Evolutionary conservation across 2,888 invertebrate genomes (phyloP), one percentile per base, ranked within the genome.

Genomic region (Tyria jacobaeae): DNA sequence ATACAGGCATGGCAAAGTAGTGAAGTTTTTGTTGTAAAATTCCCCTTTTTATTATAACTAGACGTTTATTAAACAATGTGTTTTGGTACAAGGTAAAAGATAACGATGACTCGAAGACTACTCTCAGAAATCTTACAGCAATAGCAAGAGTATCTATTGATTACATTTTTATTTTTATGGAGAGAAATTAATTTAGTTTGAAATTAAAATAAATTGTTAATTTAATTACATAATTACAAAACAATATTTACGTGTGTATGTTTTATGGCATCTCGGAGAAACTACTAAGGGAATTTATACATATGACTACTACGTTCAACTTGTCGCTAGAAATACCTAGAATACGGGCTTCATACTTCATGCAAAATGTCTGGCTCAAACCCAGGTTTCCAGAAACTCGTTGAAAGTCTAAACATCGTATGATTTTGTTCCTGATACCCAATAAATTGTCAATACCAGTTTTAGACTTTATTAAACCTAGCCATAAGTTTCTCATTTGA

Each of bases 11-110:
- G 21, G 21, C 12, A 21, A 21, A 10, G 44, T 44, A 67, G 61
- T 60, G 7, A 51, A 53, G 56, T 54, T 53, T 71, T 78, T 82
- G 84, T 83, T 80, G 67, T 71, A 64, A 59, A 62, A 75, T 77
- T 78, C 66, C 71, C 70, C 70, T 74, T 62, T 71, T 77, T 77
- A 79, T 74, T 71, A 75, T 60, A 63, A 65, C 64, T 53, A 53
- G 24, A 34, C 70, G 75, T 65, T 71, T 52, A 61, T 66, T 47
- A 54, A 52, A 55, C 21, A 35, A 35, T 27, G 41, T 50, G 48
- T 39, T 51, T 56, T 52, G 52, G 35, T 59, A 4, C 39, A 58
- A 56, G 53, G 47, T 62, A 37, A 48, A 62, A 21, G n/a, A n/a
- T n/a, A n/a, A n/a, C n/a, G n/a, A n/a, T n/a, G n/a, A n/a, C n/a